phyloP scores from a whole-genome alignment of 64 coral and sea anemone genomes.

The Platygyra sinensis region DNA sequence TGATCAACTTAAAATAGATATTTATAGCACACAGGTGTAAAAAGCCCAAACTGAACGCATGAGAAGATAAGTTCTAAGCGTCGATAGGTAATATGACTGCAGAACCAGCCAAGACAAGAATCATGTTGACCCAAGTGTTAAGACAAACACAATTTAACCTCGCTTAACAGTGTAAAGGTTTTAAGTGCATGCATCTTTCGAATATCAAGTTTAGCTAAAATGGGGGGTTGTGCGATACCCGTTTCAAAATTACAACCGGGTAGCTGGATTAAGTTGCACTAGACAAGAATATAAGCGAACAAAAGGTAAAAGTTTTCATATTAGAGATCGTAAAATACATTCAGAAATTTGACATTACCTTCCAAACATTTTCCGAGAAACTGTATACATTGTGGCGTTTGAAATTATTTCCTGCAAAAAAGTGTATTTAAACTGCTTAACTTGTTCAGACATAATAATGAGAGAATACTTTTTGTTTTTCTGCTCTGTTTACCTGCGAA shows the following conservation, averaged over 20 bases:
- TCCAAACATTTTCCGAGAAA: constrained; percentile 17
- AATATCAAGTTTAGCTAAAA: background rate
- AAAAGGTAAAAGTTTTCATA: background rate
- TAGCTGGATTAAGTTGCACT: too few relatives aligned
- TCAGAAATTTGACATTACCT: background rate
- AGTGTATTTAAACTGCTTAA: background rate
- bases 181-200: background rate
- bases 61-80: background rate
- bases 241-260: background rate
- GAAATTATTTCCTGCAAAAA: constrained; percentile 23
- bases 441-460: background rate
- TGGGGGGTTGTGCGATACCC: background rate
- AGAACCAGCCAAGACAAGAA: background rate
- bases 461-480: background rate
- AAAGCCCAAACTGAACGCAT: background rate
- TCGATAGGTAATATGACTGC: background rate
- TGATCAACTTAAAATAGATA: background rate
- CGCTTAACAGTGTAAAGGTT: background rate
- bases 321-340: background rate
- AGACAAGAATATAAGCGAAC: background rate
- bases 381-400: background rate
- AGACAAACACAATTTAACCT: too few relatives aligned
- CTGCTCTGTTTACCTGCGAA: constrained; percentile 39
- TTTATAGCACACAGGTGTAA: background rate
- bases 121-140: background rate